These are phyloP conservation scores for Drosophila lutescens DNA, from an alignment of 2,888 invertebrate species.

Conservation along the genomic window DNA sequence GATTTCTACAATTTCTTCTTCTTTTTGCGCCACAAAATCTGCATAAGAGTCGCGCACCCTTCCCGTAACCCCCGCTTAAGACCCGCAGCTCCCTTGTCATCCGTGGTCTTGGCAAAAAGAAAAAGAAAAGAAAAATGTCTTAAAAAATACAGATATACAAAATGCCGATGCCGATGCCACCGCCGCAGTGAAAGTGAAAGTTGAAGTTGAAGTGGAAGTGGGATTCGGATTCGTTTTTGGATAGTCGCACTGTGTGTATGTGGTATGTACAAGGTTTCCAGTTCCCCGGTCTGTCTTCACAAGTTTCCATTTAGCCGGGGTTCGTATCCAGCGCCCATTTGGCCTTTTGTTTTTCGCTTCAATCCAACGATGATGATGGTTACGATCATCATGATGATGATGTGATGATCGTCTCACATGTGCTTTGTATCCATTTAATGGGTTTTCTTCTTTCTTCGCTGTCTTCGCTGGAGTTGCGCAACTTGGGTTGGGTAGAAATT, in stretches of 20 bases:
- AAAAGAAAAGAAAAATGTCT: constrained; percentile 49
- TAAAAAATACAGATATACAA: constrained; percentile 38
- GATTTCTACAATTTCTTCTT: constrained; percentile 71
- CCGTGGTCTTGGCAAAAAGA: constrained; percentile 71
- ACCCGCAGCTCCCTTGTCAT: constrained; percentile 40
- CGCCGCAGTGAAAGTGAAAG: constrained; percentile 77
- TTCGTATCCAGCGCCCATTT: constrained; percentile 28
- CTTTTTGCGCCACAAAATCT: constrained; percentile 67
- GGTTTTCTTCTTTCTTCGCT: constrained; percentile 35
- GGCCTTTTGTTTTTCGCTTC: constrained; percentile 49
- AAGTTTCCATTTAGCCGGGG: constrained; percentile 51
- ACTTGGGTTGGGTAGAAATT: constrained; percentile 44
- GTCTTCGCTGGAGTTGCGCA: constrained; percentile 58
- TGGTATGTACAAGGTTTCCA: constrained; percentile 59
- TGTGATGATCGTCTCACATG: constrained; percentile 37
- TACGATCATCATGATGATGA: constrained; percentile 5
- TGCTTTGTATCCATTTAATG: constrained; percentile 35
- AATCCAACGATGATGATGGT: neutral
- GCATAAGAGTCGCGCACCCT: constrained; percentile 67
- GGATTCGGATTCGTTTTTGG: constrained; percentile 14
- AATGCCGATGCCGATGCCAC: constrained; percentile 52
- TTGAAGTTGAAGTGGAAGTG: constrained; percentile 46
- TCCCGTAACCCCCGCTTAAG: constrained; percentile 8
- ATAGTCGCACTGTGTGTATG: constrained; percentile 12
- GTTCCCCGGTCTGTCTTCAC: constrained; percentile 42